Base-by-base conservation (phyloP, 2,113 vertebrate species). In the Eulacestoma nigropectus region DNA sequence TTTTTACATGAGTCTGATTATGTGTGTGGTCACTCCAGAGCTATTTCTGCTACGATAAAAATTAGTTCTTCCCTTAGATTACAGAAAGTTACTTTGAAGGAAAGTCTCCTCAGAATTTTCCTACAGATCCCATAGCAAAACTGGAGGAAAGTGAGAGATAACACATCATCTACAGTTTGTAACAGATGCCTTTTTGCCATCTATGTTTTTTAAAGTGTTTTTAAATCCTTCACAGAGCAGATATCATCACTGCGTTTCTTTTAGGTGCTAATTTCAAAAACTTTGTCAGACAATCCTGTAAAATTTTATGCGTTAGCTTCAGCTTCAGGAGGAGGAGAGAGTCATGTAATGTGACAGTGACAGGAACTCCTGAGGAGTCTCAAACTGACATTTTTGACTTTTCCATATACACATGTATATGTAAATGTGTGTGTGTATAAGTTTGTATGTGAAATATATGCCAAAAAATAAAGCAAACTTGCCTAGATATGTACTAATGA, bases 11-110 rank as follows among this genome's bases (percentile, higher is more conserved):
- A 91, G 50, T 70, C 83, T 87, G 63, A 89, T 97, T 94, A 96
- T 84, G 95, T 96, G 93, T 98, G 97, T 97, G 94, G 97, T 82
- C 96, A 94, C 79, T 67, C 35, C 47, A 93, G 74, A 59, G 80
- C 84, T 87, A 95, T 87, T 97, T 97, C 86, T 96, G 69, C 92
- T 91, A 68, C 57, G 57, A 90, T 67, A 92, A 94, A 97, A 94
- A 80, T 62, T 67, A 56, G 33, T 56, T 78, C 60, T 69, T 93
- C 23, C 19, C n/a, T 69, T 33, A 74, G 32, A 64, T 50, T 89
- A 52, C 42, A 59, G 33, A 41, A 89, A 92, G 16, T 47, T 68
- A 26, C 9, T 80, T 92, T 27, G 79, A 72, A 86, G 23, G 22
- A 60, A 78, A 83, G 37, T 85, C 46, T 87, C 52, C 86, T 80